phyloP scores from a whole-genome alignment of 2,888 invertebrate genomes.

The Sisyra terminalis region DNA sequence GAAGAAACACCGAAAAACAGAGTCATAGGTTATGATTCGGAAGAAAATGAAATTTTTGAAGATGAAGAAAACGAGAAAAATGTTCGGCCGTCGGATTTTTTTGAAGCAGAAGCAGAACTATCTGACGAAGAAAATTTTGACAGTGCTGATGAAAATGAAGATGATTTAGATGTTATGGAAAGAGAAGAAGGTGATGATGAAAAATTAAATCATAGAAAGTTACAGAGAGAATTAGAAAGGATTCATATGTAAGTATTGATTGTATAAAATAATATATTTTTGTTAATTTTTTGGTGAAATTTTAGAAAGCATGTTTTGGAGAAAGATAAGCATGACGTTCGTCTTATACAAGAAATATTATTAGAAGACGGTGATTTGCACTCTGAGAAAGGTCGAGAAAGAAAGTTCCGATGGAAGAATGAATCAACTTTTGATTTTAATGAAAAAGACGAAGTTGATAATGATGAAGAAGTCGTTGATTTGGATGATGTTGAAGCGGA shows the following conservation, averaged over 20 bases:
- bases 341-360: slow-evolving; percentile 67
- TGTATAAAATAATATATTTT: not conserved
- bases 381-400: slow-evolving; percentile 52
- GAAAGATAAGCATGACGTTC: slow-evolving; percentile 73
- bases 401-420: slow-evolving; percentile 78
- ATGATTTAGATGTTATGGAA: slow-evolving; percentile 62
- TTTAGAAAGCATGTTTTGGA: slow-evolving; percentile 64
- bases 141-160: slow-evolving; percentile 78
- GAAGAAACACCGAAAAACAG: slow-evolving; percentile 20
- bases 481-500: slow-evolving; percentile 61
- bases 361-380: slow-evolving; percentile 82
- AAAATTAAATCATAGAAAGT: slow-evolving; percentile 58
- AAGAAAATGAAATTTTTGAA: slow-evolving; percentile 52
- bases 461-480: slow-evolving; percentile 27
- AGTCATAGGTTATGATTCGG: slow-evolving; percentile 60
- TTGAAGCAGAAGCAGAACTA: slow-evolving; percentile 83
- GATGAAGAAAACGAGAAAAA: slow-evolving; percentile 1
- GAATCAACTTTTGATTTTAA: slow-evolving; percentile 23
- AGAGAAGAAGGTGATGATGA: slow-evolving; percentile 74
- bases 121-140: slow-evolving; percentile 76
- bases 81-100: slow-evolving; percentile 47
- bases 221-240: slow-evolving; percentile 63
- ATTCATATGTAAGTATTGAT: slow-evolving; percentile 60
- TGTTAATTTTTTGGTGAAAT: slow-evolving; percentile 8
- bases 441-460: slow-evolving; percentile 16